Evolutionary conservation across 2,113 vertebrate genomes (phyloP), one percentile per base, ranked within the genome.

Genomic region (Perognathus longimembris): DNA sequence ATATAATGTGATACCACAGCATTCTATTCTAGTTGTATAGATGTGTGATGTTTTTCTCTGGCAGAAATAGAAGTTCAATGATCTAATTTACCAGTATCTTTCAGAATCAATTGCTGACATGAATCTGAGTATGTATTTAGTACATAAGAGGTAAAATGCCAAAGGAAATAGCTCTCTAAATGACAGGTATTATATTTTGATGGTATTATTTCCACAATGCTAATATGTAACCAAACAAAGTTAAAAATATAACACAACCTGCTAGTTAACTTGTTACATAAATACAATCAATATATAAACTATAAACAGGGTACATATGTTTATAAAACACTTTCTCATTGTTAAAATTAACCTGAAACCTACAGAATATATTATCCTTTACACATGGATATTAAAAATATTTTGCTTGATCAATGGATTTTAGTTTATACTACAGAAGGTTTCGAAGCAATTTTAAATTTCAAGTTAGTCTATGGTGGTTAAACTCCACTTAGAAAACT

Each of bases 91-190:
- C 84, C 92, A 91, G 1, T 11, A 63, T 34, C 82, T 88, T 66
- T 89, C 34, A 79, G 77, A 95, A 71, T 63, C 83, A 71, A 95
- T 73, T 73, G 76, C 94, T 94, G 86, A 94, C 34, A 7, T 86
- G 90, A 96, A 96, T 95, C 96, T 85, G 95, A 93, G 89, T 85
- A 61, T 92, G 95, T 69, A 86, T 95, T 91, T 73, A 83, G 45
- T 50, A 85, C 11, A 36, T 36, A 15, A 26, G 73, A 96, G 70
- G 71, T 66, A 50, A 92, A 90, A 67, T 83, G 88, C n/a, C 82
- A 70, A 75, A 3, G 80, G 89, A 89, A 89, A 88, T 63, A 85
- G 63, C 83, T 95, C 90, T 5, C 90, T 69, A 92, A 14, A 67
- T 67, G 7, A 77, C 30, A 90, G 79, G 38, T 73, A 15, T 66